These are phyloP conservation scores for Hyperopisus bebe DNA, from an alignment of 2,113 vertebrate species.

Conservation along the genomic window DNA sequence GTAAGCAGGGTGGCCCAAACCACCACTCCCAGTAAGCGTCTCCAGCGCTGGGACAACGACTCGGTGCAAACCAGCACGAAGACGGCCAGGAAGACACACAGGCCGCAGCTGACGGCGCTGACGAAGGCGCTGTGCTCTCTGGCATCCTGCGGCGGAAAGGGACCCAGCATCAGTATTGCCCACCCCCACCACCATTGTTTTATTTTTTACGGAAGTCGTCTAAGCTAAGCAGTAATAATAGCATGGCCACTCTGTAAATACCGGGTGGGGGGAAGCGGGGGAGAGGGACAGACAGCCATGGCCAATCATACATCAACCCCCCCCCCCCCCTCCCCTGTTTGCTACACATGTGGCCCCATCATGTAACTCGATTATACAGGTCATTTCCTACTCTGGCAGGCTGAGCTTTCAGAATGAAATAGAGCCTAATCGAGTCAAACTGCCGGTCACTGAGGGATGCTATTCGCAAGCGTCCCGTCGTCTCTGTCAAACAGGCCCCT, in stretches of 20 bases:
- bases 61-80: conserved; percentile 76
- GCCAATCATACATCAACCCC: background rate
- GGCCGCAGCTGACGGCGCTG: conserved; percentile 62
- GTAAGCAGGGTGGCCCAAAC: conserved; percentile 79
- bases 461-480: background rate
- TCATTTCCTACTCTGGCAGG: background rate
- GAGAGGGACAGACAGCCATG: background rate
- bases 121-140: conserved; percentile 59
- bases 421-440: conserved; percentile 11
- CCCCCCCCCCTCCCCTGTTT: background rate
- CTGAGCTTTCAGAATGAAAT: conserved; percentile 8
- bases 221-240: background rate
- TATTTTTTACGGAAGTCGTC: background rate
- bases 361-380: background rate
- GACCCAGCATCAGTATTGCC: background rate
- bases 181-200: background rate
- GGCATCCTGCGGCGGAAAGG: conserved; percentile 44
- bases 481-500: background rate
- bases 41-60: conserved; percentile 71
- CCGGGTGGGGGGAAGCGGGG: background rate
- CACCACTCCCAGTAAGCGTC: conserved; percentile 62
- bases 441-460: background rate
- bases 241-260: background rate
- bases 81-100: conserved; percentile 70
- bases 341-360: background rate